A percentile compares a stretch with the other conserved stretches of the same genome.
Evolutionary conservation across 2,888 invertebrate genomes (phyloP).

Genomic region (Enchytraeus crypticus): DNA sequence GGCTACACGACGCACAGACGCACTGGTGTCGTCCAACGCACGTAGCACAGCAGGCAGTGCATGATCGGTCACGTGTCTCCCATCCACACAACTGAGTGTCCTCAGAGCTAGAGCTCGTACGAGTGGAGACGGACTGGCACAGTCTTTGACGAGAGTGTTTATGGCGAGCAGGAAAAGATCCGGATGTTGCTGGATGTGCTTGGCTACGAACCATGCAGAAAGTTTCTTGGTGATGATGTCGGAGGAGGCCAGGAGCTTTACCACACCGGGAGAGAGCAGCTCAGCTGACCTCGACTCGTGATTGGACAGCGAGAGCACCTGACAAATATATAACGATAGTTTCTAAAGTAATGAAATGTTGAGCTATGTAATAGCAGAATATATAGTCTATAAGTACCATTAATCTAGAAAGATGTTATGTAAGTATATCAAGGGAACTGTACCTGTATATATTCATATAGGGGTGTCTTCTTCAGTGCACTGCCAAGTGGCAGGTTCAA

Average conservation of each 20-base stretch:
- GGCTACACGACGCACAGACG: conserved; percentile 40
- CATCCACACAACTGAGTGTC: conserved; percentile 34
- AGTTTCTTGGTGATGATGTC: conserved; percentile 39
- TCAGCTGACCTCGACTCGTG: neutral
- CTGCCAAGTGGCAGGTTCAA: too few relatives aligned
- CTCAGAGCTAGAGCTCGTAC: conserved; percentile 39
- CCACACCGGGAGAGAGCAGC: conserved; percentile 32
- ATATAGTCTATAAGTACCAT: too few relatives aligned
- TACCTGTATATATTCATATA: too few relatives aligned
- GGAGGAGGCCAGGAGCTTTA: conserved; percentile 38
- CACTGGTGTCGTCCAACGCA: conserved; percentile 34
- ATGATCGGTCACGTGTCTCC: conserved; percentile 33
- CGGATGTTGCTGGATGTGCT: conserved; percentile 26
- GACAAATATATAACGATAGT: too few relatives aligned
- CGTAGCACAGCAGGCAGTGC: conserved; percentile 26
- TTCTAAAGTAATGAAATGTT: too few relatives aligned
- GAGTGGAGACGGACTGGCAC: conserved; percentile 42
- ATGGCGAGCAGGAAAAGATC: conserved; percentile 40
- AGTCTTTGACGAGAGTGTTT: conserved; percentile 43
- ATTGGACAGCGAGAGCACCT: neutral
- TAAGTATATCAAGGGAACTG: too few relatives aligned
- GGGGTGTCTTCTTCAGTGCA: too few relatives aligned
- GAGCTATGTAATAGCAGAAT: too few relatives aligned
- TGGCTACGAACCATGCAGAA: conserved; percentile 32
- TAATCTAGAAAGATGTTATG: too few relatives aligned